Evolutionary conservation across 2,113 vertebrate species (phyloP), one percentile per base, ranked within the genome.

Genomic region (Orthonyx spaldingii): DNA sequence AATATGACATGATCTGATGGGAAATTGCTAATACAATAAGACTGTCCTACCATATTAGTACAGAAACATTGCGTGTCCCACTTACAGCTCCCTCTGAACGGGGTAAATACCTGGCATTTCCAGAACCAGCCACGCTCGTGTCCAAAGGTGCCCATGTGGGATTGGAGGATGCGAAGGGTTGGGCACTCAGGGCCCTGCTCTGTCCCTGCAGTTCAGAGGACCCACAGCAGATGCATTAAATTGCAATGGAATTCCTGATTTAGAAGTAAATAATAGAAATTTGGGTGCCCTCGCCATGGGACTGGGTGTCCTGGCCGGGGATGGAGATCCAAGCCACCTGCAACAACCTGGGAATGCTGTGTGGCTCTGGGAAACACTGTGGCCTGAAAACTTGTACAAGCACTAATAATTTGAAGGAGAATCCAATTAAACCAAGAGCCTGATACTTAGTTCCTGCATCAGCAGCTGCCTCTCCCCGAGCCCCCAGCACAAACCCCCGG

Each of bases 1-100:
- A 96, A 96, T 74, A 97, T 95, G 97, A 97, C 97, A 95, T 85
- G 77, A 96, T 90, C 93, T 96, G 97, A 98, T 50, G 94, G 97
- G 78, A 93, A 97, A 96, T 71, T 71, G 94, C 97, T 98, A 98
- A 98, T 93, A 91, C 83, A 94, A 93, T 65, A 77, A n/a, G 97
- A 98, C 97, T 97, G 46, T 44, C 53, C 88, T 89, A 84, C 85
- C 83, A 57, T 47, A 56, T 91, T 46, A 71, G 94, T 17, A 61
- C 50, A 56, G 89, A 94, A 84, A 83, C 37, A 22, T 3, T 3
- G 42, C 5, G 33, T 81, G 69, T 72, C 95, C 94, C 86, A 93
- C 72, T 94, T 96, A 68, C 17, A 3, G 90, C 81, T 84, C 81
- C 26, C 41, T 87, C 37, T 69, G 87, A 92, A 60, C 47, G 16